These are phyloP conservation scores for Chaetoderma sp. DNA, from an alignment of 2,888 invertebrate genomes.

Conservation along the genomic window DNA sequence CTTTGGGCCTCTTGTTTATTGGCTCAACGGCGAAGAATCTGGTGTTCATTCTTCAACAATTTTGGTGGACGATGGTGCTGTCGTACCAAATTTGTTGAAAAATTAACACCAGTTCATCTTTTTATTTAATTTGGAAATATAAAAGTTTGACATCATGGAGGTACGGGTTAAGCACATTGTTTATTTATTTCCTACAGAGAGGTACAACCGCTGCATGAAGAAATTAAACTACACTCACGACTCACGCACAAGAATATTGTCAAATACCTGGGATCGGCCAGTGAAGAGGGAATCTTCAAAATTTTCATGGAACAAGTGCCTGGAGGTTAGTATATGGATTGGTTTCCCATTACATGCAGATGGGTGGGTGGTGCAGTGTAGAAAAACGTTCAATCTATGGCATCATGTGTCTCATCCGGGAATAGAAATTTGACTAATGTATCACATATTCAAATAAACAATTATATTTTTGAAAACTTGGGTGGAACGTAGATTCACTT, in stretches of 20 bases:
- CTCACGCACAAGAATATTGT: conserved; percentile 96
- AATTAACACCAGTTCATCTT: no score
- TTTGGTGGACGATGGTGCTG: no score
- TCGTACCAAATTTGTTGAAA: no score
- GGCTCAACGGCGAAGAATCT: no score
- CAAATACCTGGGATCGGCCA: conserved; percentile 93
- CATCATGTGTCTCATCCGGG: no score
- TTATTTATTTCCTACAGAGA: conserved; percentile 72
- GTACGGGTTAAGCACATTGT: background rate
- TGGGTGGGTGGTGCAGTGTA: no score
- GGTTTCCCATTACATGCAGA: background rate
- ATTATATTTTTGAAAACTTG: background rate
- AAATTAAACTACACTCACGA: conserved; percentile 96
- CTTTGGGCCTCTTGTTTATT: no score
- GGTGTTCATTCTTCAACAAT: no score
- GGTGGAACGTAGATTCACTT: no score
- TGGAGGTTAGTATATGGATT: conserved; percentile 80
- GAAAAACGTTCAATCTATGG: background rate
- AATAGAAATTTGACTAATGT: no score
- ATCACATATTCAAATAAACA: background rate
- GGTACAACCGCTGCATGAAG: conserved; percentile 98
- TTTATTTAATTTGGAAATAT: background rate
- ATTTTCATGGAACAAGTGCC: conserved; percentile 99
- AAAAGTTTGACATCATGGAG: background rate
- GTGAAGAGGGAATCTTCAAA: conserved; percentile 95